A percentile compares a stretch with the other conserved stretches of the same genome.
Evolutionary conservation across 1,140 invertebrate species (phyloP).

Genomic region (Leguminivora glycinivorella): DNA sequence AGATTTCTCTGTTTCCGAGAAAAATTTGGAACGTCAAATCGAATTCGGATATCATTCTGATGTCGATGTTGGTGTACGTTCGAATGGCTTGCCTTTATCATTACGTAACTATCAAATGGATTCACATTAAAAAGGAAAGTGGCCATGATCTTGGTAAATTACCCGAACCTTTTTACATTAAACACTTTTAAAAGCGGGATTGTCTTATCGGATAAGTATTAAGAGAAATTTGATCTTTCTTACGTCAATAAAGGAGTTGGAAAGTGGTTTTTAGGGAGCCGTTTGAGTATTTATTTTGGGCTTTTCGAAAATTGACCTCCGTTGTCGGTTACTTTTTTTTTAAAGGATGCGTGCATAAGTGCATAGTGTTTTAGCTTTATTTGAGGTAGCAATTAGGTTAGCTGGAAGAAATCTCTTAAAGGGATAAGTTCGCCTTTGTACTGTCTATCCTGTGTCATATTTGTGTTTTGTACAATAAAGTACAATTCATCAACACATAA

Average conservation of each 20-base stretch:
- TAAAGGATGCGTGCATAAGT: background rate
- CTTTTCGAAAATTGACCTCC: background rate
- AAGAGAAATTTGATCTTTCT: constrained; percentile 10
- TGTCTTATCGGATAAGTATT: background rate
- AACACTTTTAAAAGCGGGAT: background rate
- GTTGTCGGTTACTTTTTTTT: background rate
- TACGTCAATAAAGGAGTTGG: background rate
- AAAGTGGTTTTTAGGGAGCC: background rate
- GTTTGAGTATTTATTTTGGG: background rate
- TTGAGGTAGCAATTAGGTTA: background rate
- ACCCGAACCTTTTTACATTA: background rate
- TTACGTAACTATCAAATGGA: constrained; percentile 3
- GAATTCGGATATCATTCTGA: no score
- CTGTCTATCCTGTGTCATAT: no score
- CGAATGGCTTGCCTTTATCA: no score
- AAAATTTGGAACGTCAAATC: no score
- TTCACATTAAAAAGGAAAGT: constrained; percentile 22
- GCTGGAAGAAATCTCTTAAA: no score
- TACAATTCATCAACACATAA: no score
- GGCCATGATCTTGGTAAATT: constrained; percentile 9
- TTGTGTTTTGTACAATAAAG: no score
- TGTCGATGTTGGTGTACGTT: no score
- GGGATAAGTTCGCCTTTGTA: no score
- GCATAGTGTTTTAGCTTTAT: background rate
- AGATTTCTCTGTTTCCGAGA: no score